Conservation (phyloP, 2,113 vertebrate species). For the Ailurus styani region DNA sequence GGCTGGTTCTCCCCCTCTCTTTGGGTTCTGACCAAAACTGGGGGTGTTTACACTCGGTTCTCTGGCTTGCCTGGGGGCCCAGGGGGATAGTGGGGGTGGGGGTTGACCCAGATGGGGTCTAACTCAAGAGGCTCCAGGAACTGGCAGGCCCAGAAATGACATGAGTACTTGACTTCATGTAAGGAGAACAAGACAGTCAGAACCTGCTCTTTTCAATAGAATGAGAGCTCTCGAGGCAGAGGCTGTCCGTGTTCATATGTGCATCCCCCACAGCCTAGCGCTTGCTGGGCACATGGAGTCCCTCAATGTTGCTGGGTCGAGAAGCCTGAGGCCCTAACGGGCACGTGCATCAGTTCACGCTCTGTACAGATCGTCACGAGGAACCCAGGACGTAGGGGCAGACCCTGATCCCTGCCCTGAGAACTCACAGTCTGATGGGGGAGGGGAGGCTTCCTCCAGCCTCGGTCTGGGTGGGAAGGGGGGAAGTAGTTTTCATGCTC, state of each 20-base stretch:
- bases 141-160: not conserved
- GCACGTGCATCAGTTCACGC: not conserved
- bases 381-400: not conserved
- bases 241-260: not conserved
- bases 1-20: not conserved
- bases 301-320: not conserved
- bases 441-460: not conserved
- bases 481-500: not conserved
- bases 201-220: not conserved
- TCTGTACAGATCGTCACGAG: not conserved
- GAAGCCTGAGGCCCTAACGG: not conserved
- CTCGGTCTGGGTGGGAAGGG: no score
- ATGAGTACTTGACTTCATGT: not conserved
- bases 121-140: not conserved
- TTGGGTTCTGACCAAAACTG: not conserved
- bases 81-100: no score
- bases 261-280: not conserved
- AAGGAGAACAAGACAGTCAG: not conserved
- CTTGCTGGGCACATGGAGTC: not conserved
- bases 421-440: not conserved
- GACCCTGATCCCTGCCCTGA: no score
- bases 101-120: not conserved
- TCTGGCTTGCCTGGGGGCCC: not conserved
- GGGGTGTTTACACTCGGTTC: not conserved
- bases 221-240: not conserved